These are phyloP conservation scores for Stegastes partitus DNA, from an alignment of 2,113 vertebrate genomes.

Conservation along the genomic window DNA sequence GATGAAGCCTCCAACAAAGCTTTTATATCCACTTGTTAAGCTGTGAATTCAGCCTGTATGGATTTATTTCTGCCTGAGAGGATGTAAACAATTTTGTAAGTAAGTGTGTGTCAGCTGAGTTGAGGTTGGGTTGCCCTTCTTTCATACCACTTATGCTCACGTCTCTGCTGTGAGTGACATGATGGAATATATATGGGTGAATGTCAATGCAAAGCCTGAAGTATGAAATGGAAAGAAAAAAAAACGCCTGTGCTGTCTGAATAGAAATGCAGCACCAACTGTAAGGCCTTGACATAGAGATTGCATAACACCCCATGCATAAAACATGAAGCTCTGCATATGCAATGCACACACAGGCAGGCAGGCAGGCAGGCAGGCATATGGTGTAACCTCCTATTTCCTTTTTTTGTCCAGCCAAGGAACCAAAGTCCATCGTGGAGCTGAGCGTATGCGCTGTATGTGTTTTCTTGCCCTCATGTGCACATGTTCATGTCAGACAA, in stretches of 20 bases:
- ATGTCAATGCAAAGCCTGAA: conserved; percentile 52
- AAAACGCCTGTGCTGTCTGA: conserved; percentile 53
- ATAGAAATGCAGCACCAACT: conserved; percentile 61
- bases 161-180: conserved; percentile 59
- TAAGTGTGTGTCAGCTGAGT: conserved; percentile 31
- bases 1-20: background rate
- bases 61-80: conserved; percentile 9
- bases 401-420: conserved; percentile 53
- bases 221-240: conserved; percentile 48
- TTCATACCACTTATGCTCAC: conserved; percentile 40
- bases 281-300: conserved; percentile 65
- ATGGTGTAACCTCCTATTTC: conserved; percentile 65
- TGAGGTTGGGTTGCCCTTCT: conserved; percentile 26
- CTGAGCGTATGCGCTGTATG: conserved; percentile 16
- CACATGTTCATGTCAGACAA: conserved; percentile 38
- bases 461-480: conserved; percentile 20
- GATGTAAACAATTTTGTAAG: conserved; percentile 27
- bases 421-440: conserved; percentile 57
- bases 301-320: conserved; percentile 81
- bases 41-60: background rate
- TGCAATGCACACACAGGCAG: conserved; percentile 66
- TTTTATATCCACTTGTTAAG: background rate
- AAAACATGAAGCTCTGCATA: conserved; percentile 75
- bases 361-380: conserved; percentile 56
- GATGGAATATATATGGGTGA: conserved; percentile 49